These are phyloP conservation scores for Phataginus tetradactyla DNA, from an alignment of 2,797 vertebrate species.

Conservation along the genomic window DNA sequence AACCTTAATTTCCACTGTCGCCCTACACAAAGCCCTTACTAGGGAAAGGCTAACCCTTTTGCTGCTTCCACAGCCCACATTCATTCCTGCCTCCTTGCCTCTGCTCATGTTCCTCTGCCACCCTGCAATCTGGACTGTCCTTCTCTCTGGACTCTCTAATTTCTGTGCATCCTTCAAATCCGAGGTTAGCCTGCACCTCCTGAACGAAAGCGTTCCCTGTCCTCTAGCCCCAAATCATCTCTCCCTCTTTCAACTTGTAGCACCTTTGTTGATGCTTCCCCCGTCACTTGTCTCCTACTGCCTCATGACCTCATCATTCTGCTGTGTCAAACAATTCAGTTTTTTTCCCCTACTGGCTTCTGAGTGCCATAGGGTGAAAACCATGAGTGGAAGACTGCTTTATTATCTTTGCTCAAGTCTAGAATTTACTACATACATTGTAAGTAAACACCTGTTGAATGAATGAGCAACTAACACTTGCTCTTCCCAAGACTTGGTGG, in stretches of 20 bases:
- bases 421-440: background rate
- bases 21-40: background rate
- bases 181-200: background rate
- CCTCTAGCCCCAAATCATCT: background rate
- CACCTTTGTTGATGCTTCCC: background rate
- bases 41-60: background rate
- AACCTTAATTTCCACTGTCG: background rate
- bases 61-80: accelerated
- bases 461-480: background rate
- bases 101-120: background rate
- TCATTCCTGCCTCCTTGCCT: background rate
- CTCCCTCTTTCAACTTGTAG: background rate
- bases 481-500: background rate
- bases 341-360: background rate
- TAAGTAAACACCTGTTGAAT: background rate
- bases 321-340: background rate
- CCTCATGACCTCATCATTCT: background rate
- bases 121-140: too few species aligned
- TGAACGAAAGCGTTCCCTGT: background rate
- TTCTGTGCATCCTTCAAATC: background rate
- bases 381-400: background rate
- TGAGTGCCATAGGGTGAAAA: background rate
- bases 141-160: background rate
- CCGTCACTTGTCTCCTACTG: background rate
- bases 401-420: background rate